A percentile compares a stretch with the other conserved stretches of the same genome.
phyloP scores from a whole-genome alignment of 2,888 invertebrate genomes.

The Drosophila pseudotalamancana region DNA sequence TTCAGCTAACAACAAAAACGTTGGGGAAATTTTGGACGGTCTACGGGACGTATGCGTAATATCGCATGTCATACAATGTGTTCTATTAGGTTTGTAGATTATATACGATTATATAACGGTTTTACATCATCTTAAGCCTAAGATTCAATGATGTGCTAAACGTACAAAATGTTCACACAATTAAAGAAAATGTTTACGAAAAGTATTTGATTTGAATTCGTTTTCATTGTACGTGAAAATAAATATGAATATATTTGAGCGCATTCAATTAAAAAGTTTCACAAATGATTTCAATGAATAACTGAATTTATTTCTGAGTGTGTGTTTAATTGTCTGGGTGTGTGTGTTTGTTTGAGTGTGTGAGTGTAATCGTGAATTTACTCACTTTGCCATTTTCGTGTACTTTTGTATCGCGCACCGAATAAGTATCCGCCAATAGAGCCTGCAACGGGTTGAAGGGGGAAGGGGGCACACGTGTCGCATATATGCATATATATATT shows the following conservation, averaged over 20 bases:
- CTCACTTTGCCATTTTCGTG: conserved; percentile 94
- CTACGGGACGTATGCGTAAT: conserved; percentile 55
- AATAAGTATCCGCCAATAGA: conserved; percentile 87
- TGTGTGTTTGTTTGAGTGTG: conserved; percentile 21
- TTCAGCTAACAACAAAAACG: conserved; percentile 9
- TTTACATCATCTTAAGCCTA: conserved; percentile 1
- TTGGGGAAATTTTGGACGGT: background rate
- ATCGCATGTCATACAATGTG: conserved; percentile 43
- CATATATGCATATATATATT: conserved; percentile 50
- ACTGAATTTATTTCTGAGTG: conserved; percentile 23
- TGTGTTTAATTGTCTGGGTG: conserved; percentile 13
- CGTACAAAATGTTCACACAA: conserved; percentile 15
- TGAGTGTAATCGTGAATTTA: conserved; percentile 65
- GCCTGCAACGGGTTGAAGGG: conserved; percentile 85
- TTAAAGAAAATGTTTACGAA: conserved; percentile 10
- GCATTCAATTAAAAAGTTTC: conserved; percentile 43
- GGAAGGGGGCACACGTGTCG: conserved; percentile 62
- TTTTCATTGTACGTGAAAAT: conserved; percentile 17
- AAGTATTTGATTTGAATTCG: conserved; percentile 23
- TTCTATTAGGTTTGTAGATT: conserved; percentile 3
- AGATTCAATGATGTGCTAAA: conserved; percentile 37
- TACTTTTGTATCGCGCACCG: conserved; percentile 87
- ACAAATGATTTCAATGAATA: conserved; percentile 36
- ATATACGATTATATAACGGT: conserved; percentile 7
- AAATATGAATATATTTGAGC: conserved; percentile 14